phyloP scores from a whole-genome alignment of 2,888 invertebrate genomes.

The Resseliella maxima region DNA sequence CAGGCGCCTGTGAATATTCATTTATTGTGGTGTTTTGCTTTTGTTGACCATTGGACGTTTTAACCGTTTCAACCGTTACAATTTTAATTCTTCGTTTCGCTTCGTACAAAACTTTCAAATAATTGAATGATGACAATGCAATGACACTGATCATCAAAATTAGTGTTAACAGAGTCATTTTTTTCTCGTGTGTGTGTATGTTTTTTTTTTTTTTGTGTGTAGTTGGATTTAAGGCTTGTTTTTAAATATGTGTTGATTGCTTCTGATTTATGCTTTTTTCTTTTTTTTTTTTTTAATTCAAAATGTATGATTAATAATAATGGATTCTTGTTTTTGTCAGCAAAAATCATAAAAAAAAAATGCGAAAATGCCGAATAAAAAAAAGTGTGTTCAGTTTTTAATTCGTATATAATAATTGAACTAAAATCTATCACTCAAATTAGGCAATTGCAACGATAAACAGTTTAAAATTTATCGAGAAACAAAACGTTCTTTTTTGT shows the following conservation, averaged over 20 bases:
- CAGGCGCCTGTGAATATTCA: slow-evolving; percentile 70
- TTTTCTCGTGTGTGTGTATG: background rate
- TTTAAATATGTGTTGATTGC: too few relatives aligned
- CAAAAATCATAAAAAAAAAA: too few relatives aligned
- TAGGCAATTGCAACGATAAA: background rate
- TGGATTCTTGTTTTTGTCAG: slow-evolving; percentile 14
- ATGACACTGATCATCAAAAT: slow-evolving; percentile 23
- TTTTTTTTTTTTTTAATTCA: slow-evolving; percentile 39
- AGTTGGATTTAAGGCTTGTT: background rate
- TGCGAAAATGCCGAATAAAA: background rate
- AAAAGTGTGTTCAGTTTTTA: background rate
- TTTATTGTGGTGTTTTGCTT: slow-evolving; percentile 57
- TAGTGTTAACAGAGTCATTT: slow-evolving; percentile 35
- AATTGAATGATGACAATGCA: slow-evolving; percentile 57
- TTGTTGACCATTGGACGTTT: background rate
- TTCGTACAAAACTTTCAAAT: slow-evolving; percentile 62
- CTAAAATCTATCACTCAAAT: slow-evolving; percentile 36
- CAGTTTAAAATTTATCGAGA: background rate
- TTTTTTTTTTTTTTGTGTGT: background rate
- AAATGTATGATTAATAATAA: background rate
- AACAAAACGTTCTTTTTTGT: background rate
- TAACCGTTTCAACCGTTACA: slow-evolving; percentile 57
- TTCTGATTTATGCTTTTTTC: too few relatives aligned
- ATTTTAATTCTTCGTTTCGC: slow-evolving; percentile 62
- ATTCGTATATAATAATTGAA: background rate